Percentiles rank a stretch among this genome's conserved stretches.
Evolutionary conservation across 37 sponge, comb jelly and placozoan species (phyloP).

Genomic region (Haliclona indistincta): DNA sequence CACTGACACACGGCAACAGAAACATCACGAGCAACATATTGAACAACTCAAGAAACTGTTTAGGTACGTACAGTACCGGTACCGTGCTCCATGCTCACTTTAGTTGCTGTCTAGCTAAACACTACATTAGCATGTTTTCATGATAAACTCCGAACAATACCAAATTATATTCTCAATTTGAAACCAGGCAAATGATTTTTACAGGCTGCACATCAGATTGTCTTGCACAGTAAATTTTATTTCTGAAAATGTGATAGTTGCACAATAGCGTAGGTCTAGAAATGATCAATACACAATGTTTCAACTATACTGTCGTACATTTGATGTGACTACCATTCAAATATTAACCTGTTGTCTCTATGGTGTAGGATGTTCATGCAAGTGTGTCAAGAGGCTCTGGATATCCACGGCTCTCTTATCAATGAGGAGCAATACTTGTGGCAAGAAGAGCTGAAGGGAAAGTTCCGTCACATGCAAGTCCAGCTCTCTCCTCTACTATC

Average conservation of each 20-base stretch:
- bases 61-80: conserved; percentile 37
- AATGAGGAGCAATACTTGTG: conserved; percentile 54
- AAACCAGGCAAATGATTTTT: background rate
- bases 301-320: too few relatives aligned
- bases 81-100: background rate
- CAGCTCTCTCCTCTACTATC: conserved; percentile 38
- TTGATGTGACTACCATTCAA: too few relatives aligned
- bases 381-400: conserved; percentile 81
- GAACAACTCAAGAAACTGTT: conserved; percentile 70
- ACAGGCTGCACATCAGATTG: background rate
- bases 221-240: background rate
- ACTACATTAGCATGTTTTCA: background rate
- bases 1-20: background rate
- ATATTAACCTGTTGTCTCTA: background rate
- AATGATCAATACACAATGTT: too few relatives aligned
- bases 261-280: too few relatives aligned
- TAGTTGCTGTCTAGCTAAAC: too few relatives aligned
- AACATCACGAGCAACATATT: conserved; percentile 36
- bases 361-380: conserved; percentile 63
- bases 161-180: background rate
- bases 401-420: conserved; percentile 71
- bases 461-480: conserved; percentile 51
- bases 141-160: background rate
- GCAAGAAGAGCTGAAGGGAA: conserved; percentile 63
- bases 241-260: background rate